A percentile compares a stretch with the other conserved stretches of the same genome.
Conservation (phyloP, 2,113 vertebrate genomes). For the Calidris pygmaea region DNA sequence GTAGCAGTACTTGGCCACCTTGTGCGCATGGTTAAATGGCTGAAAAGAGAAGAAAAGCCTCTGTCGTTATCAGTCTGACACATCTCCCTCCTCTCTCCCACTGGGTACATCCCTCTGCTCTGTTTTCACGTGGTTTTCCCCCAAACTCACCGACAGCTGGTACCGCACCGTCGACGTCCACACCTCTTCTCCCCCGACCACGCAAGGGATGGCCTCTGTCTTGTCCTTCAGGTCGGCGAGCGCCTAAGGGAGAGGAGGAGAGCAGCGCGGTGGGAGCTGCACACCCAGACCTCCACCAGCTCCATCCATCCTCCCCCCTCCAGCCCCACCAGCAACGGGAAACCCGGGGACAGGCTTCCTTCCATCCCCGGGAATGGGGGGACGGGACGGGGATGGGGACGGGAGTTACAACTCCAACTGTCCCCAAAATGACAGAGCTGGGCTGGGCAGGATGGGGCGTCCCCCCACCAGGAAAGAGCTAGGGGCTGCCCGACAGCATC, state of each 20-base stretch:
- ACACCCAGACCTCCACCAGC: neutral
- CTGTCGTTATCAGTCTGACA: accelerated
- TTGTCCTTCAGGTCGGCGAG: slow-evolving; percentile 77
- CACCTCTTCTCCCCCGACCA: slow-evolving; percentile 89
- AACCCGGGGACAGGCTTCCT: no score
- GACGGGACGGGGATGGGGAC: neutral
- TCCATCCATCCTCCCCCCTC: neutral
- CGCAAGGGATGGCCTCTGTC: slow-evolving; percentile 89
- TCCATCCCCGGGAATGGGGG: accelerated
- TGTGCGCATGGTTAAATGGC: slow-evolving; percentile 92
- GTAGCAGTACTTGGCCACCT: slow-evolving; percentile 94
- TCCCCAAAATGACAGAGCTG: neutral
- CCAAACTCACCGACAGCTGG: slow-evolving; percentile 88
- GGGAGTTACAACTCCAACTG: neutral
- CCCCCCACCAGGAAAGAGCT: neutral
- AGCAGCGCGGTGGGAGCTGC: accelerated
- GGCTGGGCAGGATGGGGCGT: accelerated
- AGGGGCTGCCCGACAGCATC: neutral
- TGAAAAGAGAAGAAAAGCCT: slow-evolving; percentile 48
- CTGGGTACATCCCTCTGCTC: neutral
- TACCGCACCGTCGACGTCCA: slow-evolving; percentile 87
- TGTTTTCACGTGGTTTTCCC: accelerated
- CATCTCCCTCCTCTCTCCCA: neutral
- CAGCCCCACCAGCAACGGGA: neutral
- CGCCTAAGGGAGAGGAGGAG: slow-evolving; percentile 69